Evolutionary conservation across 2,888 invertebrate species (phyloP).

Genomic region (Tachina grossa): DNA sequence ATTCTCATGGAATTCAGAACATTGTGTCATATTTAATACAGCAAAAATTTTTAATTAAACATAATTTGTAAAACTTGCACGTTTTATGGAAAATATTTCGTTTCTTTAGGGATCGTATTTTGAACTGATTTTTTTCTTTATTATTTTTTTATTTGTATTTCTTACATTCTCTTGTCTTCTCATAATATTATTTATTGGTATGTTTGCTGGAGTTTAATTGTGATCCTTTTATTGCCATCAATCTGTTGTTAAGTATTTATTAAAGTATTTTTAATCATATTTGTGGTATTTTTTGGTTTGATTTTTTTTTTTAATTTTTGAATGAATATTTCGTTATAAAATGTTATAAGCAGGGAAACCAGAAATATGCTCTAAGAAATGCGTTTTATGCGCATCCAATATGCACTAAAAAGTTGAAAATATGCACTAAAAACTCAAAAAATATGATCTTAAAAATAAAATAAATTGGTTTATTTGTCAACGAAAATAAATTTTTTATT

Average conservation of each 20-base stretch:
- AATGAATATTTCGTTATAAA: conserved; percentile 20
- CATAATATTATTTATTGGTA: conserved; percentile 52
- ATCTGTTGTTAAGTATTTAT: conserved; percentile 70
- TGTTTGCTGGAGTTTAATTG: conserved; percentile 62
- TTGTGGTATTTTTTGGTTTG: background rate
- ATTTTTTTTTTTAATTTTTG: background rate
- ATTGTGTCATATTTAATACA: conserved; percentile 83
- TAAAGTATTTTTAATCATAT: conserved; percentile 65
- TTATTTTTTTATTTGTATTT: conserved; percentile 4
- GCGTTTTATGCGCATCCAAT: too few relatives aligned
- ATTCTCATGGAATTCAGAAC: conserved; percentile 81
- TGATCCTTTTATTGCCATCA: conserved; percentile 72
- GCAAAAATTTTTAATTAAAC: conserved; percentile 82
- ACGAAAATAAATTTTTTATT: too few relatives aligned
- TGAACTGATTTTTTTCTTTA: conserved; percentile 56
- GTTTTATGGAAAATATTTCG: conserved; percentile 73
- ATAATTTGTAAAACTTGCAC: conserved; percentile 82
- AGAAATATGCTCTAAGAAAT: too few relatives aligned
- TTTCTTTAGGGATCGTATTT: conserved; percentile 49
- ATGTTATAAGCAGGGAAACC: too few relatives aligned
- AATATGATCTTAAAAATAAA: too few relatives aligned
- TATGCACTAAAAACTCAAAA: too few relatives aligned
- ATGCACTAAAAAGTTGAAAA: too few relatives aligned
- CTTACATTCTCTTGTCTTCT: conserved; percentile 17
- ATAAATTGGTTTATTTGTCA: too few relatives aligned